These are phyloP conservation scores for Tolmerus cingulatus DNA, from an alignment of 2,888 invertebrate species.

Conservation along the genomic window DNA sequence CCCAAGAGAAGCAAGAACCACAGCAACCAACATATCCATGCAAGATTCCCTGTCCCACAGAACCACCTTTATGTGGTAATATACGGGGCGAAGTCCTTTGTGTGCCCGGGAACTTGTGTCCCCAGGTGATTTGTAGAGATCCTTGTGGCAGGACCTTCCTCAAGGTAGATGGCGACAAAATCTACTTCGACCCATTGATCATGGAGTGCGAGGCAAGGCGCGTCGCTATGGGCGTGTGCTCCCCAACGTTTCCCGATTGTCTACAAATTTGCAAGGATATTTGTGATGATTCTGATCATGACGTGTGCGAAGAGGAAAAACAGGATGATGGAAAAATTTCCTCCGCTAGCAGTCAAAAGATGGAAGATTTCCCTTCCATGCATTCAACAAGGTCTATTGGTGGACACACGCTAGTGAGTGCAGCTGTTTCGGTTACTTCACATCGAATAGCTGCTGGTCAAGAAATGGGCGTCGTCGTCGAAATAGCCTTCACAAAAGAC, in stretches of 20 bases:
- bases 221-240: not conserved
- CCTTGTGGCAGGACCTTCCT: conserved; percentile 11
- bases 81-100: not conserved
- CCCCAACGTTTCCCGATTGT: not conserved
- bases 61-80: not conserved
- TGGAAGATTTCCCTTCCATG: not conserved
- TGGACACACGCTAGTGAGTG: not conserved
- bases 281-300: not conserved
- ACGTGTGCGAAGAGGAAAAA: not conserved
- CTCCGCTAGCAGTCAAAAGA: not conserved
- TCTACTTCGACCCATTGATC: not conserved
- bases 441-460: no score
- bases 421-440: no score
- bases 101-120: not conserved
- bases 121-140: conserved; percentile 3
- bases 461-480: not conserved
- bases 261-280: not conserved
- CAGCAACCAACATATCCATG: not conserved
- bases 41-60: not conserved
- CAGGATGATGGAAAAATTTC: not conserved
- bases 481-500: not conserved
- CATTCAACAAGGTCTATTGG: not conserved
- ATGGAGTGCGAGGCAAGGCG: conserved; percentile 11
- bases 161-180: not conserved
- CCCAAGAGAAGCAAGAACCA: not conserved